Base-by-base conservation (phyloP, 2,113 vertebrate species). In the Rhinolophus sinicus region DNA sequence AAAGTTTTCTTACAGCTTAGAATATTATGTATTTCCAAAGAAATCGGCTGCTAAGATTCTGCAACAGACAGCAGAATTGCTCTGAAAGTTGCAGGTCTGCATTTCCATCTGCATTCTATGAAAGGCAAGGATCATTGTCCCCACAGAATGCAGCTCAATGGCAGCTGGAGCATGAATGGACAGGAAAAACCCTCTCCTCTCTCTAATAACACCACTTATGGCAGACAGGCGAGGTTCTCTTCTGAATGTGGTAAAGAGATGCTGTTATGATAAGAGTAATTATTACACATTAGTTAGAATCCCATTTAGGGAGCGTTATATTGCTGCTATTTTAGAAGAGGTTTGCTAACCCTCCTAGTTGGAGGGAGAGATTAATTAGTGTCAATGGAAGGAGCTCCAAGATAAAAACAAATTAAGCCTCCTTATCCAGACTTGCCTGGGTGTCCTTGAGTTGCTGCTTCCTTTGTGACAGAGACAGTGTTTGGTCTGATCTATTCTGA, bases 241-340 rank as follows among this genome's bases (percentile, higher is more conserved):
- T 93, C 69, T 95, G 65, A 89, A 81, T 95, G 84, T 73, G 92
- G 83, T 78, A 60, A 96, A 97, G 88, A 97, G 90, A 97, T 83
- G 77, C 81, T 91, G 77, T 88, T 94, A 85, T 69, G 95, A 94
- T 97, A 97, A 97, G 83, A 95, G 50, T 92, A 92, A 95, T 96
- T 97, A 93, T 93, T 96, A 56, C 38, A 92, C 84, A 85, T 93
- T 96, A 95, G 96, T 96, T 96, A 96, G 93, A 97, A 93, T 96
- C 94, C 90, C 84, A 93, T 75, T 73, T 95, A 75, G 81, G 92
- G 50, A 95, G 75, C 6, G 1, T 76, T 94, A 50, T 72, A 89
- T 73, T 80, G 92, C 92, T 96, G 60, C 62, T 93, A 6, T 56
- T 92, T 96, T 93, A 94, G 92, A 93, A 92, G 95, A 88, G 75